Percentiles rank a stretch among this genome's conserved stretches.
Evolutionary conservation across 2,113 vertebrate genomes (phyloP).

Genomic region (Catharus bicknelli): DNA sequence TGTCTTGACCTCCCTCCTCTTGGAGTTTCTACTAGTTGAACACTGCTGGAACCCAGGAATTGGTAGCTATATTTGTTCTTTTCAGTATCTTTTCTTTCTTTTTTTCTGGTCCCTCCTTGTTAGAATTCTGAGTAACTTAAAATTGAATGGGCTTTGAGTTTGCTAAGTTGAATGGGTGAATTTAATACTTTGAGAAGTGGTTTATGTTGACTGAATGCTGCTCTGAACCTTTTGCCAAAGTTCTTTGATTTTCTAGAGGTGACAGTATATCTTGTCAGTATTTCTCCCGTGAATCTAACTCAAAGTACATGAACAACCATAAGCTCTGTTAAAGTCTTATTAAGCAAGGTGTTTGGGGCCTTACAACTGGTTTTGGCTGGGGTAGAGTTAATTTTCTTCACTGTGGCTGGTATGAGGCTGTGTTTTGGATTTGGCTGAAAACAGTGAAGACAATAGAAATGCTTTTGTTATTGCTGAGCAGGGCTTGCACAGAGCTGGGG

Average conservation of each 20-base stretch:
- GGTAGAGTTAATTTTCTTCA: neutral
- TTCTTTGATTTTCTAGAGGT: neutral
- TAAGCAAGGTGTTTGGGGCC: neutral
- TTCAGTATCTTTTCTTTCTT: neutral
- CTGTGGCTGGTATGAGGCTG: neutral
- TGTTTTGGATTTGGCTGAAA: neutral
- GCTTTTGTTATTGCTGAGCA: neutral
- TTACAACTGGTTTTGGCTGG: neutral
- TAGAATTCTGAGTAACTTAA: neutral
- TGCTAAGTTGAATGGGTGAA: neutral
- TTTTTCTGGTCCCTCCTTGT: neutral
- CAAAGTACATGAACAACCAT: neutral
- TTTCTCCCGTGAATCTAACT: neutral
- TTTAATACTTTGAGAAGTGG: neutral
- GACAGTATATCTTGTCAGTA: neutral
- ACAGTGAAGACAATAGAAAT: neutral
- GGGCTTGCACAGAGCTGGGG: neutral
- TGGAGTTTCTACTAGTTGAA: neutral
- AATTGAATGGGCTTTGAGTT: neutral
- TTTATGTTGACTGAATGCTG: neutral
- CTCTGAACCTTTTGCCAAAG: neutral
- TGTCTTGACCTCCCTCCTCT: accelerated
- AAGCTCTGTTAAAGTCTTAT: neutral
- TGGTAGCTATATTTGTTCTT: neutral
- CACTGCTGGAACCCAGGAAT: neutral